Evolutionary conservation across 2,797 vertebrate species (phyloP).

Genomic region (Paramormyrops hopkinsi): DNA sequence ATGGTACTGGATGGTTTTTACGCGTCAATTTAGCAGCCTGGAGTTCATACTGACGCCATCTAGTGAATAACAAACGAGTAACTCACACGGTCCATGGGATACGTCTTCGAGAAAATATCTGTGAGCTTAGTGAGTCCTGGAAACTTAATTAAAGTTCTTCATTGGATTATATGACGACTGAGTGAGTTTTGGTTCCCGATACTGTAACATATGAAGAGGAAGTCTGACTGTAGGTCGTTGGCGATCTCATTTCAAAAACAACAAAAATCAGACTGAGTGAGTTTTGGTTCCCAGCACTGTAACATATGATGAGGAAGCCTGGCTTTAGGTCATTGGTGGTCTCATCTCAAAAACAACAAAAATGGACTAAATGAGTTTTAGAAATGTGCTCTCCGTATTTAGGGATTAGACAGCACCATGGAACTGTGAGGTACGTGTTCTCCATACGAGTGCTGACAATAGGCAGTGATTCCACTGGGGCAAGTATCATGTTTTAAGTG

Average conservation of each 20-base stretch:
- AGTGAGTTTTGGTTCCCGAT: background rate
- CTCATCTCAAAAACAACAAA: background rate
- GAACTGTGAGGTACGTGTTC: background rate
- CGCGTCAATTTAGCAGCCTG: background rate
- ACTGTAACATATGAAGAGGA: background rate
- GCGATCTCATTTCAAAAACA: background rate
- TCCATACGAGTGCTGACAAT: background rate
- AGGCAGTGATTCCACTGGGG: background rate
- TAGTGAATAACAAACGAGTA: background rate
- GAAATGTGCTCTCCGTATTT: background rate
- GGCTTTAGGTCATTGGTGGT: background rate
- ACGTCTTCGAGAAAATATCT: background rate
- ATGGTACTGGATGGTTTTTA: background rate
- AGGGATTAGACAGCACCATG: background rate
- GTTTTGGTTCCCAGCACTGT: background rate
- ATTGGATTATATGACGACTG: background rate
- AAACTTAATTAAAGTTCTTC: background rate
- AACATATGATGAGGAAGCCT: background rate
- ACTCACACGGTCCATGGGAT: background rate
- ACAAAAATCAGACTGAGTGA: background rate
- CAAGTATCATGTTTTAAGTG: background rate
- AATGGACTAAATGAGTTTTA: background rate
- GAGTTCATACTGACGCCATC: background rate
- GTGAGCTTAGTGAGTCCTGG: background rate
- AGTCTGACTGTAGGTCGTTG: background rate